Base-by-base conservation (phyloP, 2,113 vertebrate genomes). In the Ophthalmotilapia sp. region DNA sequence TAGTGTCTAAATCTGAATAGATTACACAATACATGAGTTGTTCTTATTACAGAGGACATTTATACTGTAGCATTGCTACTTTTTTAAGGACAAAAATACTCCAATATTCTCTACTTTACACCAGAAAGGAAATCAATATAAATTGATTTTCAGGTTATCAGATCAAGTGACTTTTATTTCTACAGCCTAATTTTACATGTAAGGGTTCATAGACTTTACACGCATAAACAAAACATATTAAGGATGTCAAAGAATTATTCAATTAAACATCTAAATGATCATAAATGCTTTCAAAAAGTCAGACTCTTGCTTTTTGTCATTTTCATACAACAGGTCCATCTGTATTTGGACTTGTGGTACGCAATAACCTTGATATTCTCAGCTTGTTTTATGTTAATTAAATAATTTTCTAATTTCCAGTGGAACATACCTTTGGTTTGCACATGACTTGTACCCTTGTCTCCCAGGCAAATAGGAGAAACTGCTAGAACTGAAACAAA, bases 401-500 rank as follows among this genome's bases (percentile, higher is more conserved):
- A 29, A 45, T 11, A 26, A 73, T 73, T 45, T 21, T 45, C 21
- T 26, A 21, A 73, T 45, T 15, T 45, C 38, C 21, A 3, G 2
- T 75, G 4, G 5, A 7, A 17, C 42, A 51, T 77, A 77, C 73
- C 73, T 5, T 1, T 8, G 14, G 9, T 4, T 38, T 21, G 31
- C 9, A 2, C 9, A 29, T 13, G 2, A 3, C 1, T 2, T 4
- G 2, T 3, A 1, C 0, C 1, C 2, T 2, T 7, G 8, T 29
- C 0, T 85, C 79, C 87, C 21, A 65, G 42, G 45, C 85, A 75
- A 19, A 80, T 1, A 11, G 47, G 62, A 26, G 68, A 80, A 23
- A 82, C 1, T 2, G n/a, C 84, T 19, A 93, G 26, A 87, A 87
- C 93, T 94, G 82, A 80, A 23, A 88, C 62, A 51, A 21, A 86